phyloP scores from a whole-genome alignment of 1,140 invertebrate genomes.

The Drosophila saltans region DNA sequence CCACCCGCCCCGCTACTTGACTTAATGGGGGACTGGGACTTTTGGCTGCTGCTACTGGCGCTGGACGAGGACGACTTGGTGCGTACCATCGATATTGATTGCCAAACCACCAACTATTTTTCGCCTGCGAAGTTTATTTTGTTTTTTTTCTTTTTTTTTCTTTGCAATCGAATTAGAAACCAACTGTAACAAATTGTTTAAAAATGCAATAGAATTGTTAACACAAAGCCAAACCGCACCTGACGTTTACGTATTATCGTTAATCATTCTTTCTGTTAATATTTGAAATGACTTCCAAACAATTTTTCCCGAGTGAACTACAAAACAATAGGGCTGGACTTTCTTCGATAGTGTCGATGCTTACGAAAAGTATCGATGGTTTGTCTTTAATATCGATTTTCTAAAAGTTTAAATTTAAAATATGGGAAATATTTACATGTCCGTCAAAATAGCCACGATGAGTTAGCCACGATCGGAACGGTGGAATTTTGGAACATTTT shows the following conservation, averaged over 20 bases:
- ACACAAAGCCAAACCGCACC: not conserved
- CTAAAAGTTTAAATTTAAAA: no score
- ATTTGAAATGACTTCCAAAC: not conserved
- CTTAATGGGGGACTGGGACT: slow-evolving; percentile 77
- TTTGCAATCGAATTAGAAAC: not conserved
- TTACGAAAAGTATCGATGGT: no score
- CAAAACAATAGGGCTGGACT: not conserved
- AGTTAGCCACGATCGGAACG: no score
- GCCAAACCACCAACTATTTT: slow-evolving; percentile 38
- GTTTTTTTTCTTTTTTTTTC: not conserved
- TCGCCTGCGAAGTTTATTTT: not conserved
- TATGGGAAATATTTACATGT: no score
- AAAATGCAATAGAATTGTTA: not conserved
- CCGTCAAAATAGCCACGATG: no score
- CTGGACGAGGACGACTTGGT: slow-evolving; percentile 80
- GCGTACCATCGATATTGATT: slow-evolving; percentile 82
- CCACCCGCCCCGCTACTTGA: slow-evolving; percentile 49
- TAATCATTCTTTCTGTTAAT: not conserved
- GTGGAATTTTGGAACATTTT: no score
- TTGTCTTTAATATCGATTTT: no score
- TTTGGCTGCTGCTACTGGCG: slow-evolving; percentile 76
- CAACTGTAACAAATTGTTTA: not conserved
- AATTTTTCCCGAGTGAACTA: slow-evolving; percentile 1
- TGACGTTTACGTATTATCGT: not conserved
- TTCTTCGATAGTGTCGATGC: no score